Base-by-base conservation (phyloP, 35 echinoderm and acorn worm species). In the Apostichopus japonicus region DNA sequence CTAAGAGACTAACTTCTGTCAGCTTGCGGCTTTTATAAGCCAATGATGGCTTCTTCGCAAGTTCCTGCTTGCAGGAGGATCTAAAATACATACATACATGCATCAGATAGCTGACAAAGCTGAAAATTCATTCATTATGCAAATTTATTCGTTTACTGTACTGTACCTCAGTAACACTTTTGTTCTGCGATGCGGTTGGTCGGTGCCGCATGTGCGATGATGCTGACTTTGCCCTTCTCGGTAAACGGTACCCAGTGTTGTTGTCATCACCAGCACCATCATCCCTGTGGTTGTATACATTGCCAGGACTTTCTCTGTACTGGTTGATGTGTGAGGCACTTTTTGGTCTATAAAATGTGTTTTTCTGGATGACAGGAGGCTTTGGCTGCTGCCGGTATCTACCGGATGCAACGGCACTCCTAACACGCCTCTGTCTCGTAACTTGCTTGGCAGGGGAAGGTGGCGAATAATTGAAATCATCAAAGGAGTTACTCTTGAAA, bases 161-260 rank as follows among this genome's bases (percentile, higher is more conserved):
- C 33, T 44, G 33, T 89, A 89, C 86, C 86, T 89, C 86, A 13
- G 93, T 94, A 19, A 96, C 93, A 70, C 95, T 96, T 53, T 94
- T 94, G 72, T 94, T 94, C 22, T 96, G 93, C 17, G 90, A 72
- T 23, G 53, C 10, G 13, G 95, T 94, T 0, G 95, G 95, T 77
- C 90, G 70, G 82, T 96, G 95, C 55, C 79, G 56, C 17, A 92
- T 11, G 23, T 94, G 65, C 5, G 88, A 54, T 44, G 33, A 44
- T 77, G 95, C 95, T 55, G 92, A 90, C 53, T 91, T 90, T 55
- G 90, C 83, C 23, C 93, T 93, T 21, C 67, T 90, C 13, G 82
- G 72, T 22, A 86, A 25, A 11, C 78, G 72, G 17, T 73, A 87
- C 14, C 73, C 56, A 25, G 88, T 56, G n/a, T 84, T 21, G 9